Conservation (phyloP, 2,113 vertebrate genomes). For the Clarias magur region DNA sequence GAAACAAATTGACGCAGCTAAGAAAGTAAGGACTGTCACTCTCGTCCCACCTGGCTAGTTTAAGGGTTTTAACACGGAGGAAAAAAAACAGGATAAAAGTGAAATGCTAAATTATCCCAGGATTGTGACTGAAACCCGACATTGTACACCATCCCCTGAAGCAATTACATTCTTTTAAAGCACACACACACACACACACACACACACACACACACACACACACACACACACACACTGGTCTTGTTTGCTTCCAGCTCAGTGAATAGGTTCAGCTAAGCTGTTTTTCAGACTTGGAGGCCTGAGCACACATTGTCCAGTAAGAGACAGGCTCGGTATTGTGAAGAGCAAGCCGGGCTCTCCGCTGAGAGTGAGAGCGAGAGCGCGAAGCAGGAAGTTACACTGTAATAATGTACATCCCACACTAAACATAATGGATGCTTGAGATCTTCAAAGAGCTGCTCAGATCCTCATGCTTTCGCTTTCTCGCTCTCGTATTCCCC, state of each 20-base stretch:
- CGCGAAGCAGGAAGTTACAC: conserved; percentile 39
- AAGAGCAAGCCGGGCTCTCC: conserved; percentile 53
- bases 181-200: not conserved
- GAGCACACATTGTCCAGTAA: conserved; percentile 17
- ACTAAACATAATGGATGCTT: conserved; percentile 70
- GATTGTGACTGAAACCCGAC: conserved; percentile 6
- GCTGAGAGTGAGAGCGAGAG: conserved; percentile 41
- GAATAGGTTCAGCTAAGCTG: conserved; percentile 52
- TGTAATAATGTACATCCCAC: conserved; percentile 58
- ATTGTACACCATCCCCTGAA: conserved; percentile 18
- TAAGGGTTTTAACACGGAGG: not conserved
- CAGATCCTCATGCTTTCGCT: conserved; percentile 38
- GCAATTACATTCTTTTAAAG: conserved; percentile 28
- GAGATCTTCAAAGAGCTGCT: conserved; percentile 25
- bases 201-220: too few relatives aligned
- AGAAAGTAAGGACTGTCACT: not conserved
- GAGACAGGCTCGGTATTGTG: conserved; percentile 50
- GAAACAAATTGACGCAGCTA: not conserved
- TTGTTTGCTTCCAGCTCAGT: conserved; percentile 56
- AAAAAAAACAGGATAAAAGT: not conserved
- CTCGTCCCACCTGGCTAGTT: not conserved
- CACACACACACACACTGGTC: conserved; percentile 17
- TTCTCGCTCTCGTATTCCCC: conserved; percentile 28
- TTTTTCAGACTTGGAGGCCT: conserved; percentile 27
- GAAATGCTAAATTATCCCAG: not conserved